A percentile compares a stretch with the other conserved stretches of the same genome.
Conservation (phyloP, 2,113 vertebrate species). For the Phycodurus eques region DNA sequence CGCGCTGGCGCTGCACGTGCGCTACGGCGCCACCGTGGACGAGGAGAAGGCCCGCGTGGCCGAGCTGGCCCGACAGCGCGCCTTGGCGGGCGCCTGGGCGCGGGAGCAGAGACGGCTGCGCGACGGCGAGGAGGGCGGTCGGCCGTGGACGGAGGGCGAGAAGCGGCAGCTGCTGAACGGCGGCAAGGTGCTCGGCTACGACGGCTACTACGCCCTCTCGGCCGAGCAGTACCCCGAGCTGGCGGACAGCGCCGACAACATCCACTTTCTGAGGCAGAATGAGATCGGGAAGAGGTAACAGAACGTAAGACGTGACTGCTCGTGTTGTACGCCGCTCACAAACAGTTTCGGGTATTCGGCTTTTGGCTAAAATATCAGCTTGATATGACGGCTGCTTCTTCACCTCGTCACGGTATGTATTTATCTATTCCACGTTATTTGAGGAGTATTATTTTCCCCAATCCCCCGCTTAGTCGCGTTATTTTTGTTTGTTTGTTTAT, state of each 20-base stretch:
- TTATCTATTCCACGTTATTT: too few relatives aligned
- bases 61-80: slow-evolving; percentile 91
- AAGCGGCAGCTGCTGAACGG: slow-evolving; percentile 94
- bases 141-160: slow-evolving; percentile 96
- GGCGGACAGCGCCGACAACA: slow-evolving; percentile 95
- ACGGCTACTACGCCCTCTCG: slow-evolving; percentile 98
- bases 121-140: slow-evolving; percentile 90
- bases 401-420: too few relatives aligned
- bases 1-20: slow-evolving; percentile 87
- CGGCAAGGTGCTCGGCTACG: slow-evolving; percentile 93
- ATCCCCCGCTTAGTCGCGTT: too few relatives aligned
- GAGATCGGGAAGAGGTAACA: slow-evolving; percentile 99
- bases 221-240: slow-evolving; percentile 99
- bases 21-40: slow-evolving; percentile 93
- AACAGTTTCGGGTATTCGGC: neutral
- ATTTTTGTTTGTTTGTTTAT: too few relatives aligned
- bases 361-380: neutral
- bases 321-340: neutral
- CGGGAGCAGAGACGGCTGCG: slow-evolving; percentile 90
- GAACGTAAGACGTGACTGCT: slow-evolving; percentile 37
- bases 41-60: slow-evolving; percentile 94
- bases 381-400: too few relatives aligned
- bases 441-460: too few relatives aligned
- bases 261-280: slow-evolving; percentile 97
- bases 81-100: slow-evolving; percentile 88